Evolutionary conservation across 2,113 vertebrate genomes (phyloP).

Genomic region (Chlorodrepanis virens): DNA sequence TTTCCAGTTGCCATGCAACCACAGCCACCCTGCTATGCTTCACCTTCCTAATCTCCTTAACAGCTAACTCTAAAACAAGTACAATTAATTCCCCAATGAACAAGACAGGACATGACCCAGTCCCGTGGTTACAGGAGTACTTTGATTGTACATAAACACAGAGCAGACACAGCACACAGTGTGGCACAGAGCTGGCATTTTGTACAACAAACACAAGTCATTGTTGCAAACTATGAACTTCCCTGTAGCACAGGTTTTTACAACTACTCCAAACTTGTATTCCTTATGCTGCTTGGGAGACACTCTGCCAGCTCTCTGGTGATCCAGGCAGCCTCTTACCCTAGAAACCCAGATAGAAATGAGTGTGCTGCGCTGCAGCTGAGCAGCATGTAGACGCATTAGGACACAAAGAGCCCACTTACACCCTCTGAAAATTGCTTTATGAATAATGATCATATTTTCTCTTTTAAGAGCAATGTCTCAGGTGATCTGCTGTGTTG

Average conservation of each 20-base stretch:
- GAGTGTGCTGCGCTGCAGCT: neutral
- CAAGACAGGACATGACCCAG: neutral
- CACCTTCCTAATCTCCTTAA: conserved; percentile 49
- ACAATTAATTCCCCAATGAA: conserved; percentile 39
- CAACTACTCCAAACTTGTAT: neutral
- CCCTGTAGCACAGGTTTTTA: neutral
- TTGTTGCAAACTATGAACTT: neutral
- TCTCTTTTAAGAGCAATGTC: neutral
- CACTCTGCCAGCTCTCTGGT: neutral
- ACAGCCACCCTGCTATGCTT: conserved; percentile 25
- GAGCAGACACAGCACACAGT: neutral
- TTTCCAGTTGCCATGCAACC: conserved; percentile 59
- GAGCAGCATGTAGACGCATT: neutral
- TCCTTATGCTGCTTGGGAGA: neutral
- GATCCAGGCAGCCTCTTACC: neutral
- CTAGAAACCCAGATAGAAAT: neutral
- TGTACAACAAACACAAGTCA: neutral
- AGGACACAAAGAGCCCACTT: neutral
- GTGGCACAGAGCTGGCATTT: neutral
- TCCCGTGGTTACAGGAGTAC: neutral
- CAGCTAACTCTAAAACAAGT: conserved; percentile 43
- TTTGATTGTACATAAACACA: neutral
- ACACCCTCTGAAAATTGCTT: neutral
- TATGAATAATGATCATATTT: neutral
- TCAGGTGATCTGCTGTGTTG: neutral